Conservation (phyloP, 2,797 vertebrate genomes). For the Lepilemur ruficaudatus region DNA sequence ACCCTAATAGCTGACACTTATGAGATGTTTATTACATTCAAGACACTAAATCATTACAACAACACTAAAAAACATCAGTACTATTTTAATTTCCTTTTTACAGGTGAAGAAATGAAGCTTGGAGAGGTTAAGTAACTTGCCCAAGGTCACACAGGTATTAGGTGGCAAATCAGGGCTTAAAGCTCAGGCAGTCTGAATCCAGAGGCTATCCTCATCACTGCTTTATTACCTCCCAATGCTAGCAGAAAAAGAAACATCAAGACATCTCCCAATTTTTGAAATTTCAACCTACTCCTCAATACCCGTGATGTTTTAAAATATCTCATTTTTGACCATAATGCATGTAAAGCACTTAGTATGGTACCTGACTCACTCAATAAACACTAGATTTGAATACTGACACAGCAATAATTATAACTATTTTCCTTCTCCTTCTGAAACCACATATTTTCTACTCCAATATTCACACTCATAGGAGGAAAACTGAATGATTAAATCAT, state of each 20-base stretch:
- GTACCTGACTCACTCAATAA: not conserved
- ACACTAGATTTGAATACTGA: not conserved
- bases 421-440: not conserved
- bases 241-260: not conserved
- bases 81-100: not conserved
- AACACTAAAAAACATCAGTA: not conserved
- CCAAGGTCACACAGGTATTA: not conserved
- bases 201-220: not conserved
- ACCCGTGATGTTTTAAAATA: not conserved
- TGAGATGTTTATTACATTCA: not conserved
- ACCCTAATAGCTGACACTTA: not conserved
- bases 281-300: constrained; percentile 12
- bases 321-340: not conserved
- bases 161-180: constrained; percentile 9
- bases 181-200: not conserved
- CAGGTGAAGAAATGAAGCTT: constrained; percentile 12
- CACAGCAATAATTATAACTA: not conserved
- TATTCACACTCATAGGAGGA: not conserved
- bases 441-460: not conserved
- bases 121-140: not conserved
- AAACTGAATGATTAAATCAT: not conserved
- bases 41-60: not conserved
- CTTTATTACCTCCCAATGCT: not conserved
- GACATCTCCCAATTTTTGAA: not conserved
- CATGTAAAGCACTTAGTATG: not conserved